A percentile compares a stretch with the other conserved stretches of the same genome.
phyloP scores from a whole-genome alignment of 2,888 invertebrate species.

The Camptogramma bilineatum region DNA sequence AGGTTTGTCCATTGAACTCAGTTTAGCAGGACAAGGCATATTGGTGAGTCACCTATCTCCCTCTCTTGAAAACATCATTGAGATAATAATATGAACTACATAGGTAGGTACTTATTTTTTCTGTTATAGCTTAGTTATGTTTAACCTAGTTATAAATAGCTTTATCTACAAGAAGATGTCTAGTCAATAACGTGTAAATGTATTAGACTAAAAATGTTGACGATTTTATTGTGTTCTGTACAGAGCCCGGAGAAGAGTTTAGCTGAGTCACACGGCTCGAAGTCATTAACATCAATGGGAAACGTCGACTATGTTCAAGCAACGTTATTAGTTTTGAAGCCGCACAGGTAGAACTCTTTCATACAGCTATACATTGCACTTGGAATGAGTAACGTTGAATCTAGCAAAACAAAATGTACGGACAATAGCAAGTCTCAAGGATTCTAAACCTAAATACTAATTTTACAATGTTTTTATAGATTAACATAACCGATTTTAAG shows the following conservation, averaged over 20 bases:
- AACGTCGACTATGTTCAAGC: constrained; percentile 64
- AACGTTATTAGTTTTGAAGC: constrained; percentile 62
- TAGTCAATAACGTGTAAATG: too few relatives aligned
- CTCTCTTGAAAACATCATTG: too few relatives aligned
- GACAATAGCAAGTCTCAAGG: neutral
- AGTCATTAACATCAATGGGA: constrained; percentile 67
- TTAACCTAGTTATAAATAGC: too few relatives aligned
- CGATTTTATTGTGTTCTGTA: constrained; percentile 1
- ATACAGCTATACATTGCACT: neutral
- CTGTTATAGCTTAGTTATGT: too few relatives aligned
- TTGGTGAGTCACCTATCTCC: too few relatives aligned
- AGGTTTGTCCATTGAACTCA: too few relatives aligned
- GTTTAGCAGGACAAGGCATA: too few relatives aligned
- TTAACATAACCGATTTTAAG: too few relatives aligned
- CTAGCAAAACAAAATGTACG: neutral
- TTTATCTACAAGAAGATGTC: too few relatives aligned
- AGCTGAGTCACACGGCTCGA: constrained; percentile 74
- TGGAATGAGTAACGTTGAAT: neutral
- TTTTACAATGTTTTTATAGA: neutral
- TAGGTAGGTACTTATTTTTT: too few relatives aligned
- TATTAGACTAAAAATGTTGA: neutral
- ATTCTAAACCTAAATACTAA: neutral
- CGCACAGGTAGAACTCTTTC: constrained; percentile 61
- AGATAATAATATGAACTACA: too few relatives aligned
- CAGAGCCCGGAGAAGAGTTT: constrained; percentile 74